These are phyloP conservation scores for Prunella fulvescens DNA, from an alignment of 2,113 vertebrate genomes.

Conservation along the genomic window DNA sequence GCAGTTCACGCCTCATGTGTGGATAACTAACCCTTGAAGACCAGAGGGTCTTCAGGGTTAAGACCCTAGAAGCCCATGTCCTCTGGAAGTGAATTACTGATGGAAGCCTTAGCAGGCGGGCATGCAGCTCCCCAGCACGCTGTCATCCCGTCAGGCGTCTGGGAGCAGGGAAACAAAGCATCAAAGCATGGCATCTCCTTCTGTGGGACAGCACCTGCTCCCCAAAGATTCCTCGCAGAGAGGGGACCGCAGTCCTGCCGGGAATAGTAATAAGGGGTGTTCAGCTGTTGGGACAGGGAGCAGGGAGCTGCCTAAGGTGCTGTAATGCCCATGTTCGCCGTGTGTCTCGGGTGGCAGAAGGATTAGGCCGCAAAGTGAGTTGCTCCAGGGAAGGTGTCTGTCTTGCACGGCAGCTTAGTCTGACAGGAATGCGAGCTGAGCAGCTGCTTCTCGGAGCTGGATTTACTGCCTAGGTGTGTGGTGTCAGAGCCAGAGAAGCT, in stretches of 20 bases:
- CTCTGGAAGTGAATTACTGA: neutral
- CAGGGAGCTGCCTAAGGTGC: neutral
- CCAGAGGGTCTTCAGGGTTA: neutral
- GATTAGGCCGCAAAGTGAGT: neutral
- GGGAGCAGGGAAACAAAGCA: neutral
- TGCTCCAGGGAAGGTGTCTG: fast-evolving
- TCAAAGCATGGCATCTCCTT: fast-evolving
- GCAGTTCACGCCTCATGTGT: fast-evolving
- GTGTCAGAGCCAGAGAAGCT: neutral
- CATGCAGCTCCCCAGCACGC: fast-evolving
- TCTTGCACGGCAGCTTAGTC: fast-evolving
- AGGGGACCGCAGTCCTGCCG: fast-evolving
- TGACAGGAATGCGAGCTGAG: neutral
- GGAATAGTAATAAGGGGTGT: fast-evolving
- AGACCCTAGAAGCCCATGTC: fast-evolving
- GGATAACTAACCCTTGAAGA: fast-evolving
- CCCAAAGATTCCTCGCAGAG: fast-evolving
- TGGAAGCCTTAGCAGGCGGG: neutral
- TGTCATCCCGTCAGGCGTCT: neutral
- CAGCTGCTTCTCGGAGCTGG: neutral
- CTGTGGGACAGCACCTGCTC: fast-evolving
- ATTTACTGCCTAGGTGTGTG: neutral
- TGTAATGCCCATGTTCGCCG: fast-evolving
- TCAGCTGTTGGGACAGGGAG: neutral
- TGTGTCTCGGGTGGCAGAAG: neutral